Evolutionary conservation across 2,888 invertebrate genomes (phyloP).

Genomic region (Eutolmus rufibarbis): DNA sequence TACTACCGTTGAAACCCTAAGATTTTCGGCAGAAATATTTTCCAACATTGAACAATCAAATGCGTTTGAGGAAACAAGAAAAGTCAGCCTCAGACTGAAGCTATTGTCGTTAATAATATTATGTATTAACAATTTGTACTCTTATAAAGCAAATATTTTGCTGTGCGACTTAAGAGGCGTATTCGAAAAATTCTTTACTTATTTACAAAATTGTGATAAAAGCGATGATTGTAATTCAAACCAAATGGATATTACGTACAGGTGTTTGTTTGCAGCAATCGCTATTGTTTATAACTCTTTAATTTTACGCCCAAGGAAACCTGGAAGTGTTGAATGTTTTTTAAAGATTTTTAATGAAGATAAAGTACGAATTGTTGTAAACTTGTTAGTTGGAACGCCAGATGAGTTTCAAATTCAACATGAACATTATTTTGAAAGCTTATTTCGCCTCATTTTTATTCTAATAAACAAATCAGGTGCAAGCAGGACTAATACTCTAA

Average conservation of each 20-base stretch:
- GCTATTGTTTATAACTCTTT: slow-evolving; percentile 13
- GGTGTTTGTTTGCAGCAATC: neutral
- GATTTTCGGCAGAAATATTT: slow-evolving; percentile 58
- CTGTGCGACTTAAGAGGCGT: slow-evolving; percentile 54
- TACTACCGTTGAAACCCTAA: slow-evolving; percentile 55
- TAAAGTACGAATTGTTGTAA: neutral
- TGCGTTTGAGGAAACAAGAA: slow-evolving; percentile 51
- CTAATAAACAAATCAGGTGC: neutral
- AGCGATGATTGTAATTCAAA: neutral
- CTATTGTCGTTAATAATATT: slow-evolving; percentile 55
- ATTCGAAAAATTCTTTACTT: slow-evolving; percentile 51
- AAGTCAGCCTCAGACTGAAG: slow-evolving; percentile 56
- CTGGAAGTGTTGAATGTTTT: neutral
- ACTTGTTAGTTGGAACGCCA: neutral
- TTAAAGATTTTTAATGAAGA: neutral
- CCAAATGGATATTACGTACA: neutral
- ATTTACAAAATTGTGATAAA: neutral
- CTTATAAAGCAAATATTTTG: slow-evolving; percentile 52
- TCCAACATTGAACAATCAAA: slow-evolving; percentile 45
- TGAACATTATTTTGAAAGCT: slow-evolving; percentile 50
- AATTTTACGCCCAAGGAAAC: neutral
- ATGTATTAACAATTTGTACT: slow-evolving; percentile 58
- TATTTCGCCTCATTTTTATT: slow-evolving; percentile 48
- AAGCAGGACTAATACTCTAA: neutral
- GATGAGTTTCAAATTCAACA: neutral